These are phyloP conservation scores for Abramis brama DNA, from an alignment of 2,113 vertebrate species.

Conservation along the genomic window DNA sequence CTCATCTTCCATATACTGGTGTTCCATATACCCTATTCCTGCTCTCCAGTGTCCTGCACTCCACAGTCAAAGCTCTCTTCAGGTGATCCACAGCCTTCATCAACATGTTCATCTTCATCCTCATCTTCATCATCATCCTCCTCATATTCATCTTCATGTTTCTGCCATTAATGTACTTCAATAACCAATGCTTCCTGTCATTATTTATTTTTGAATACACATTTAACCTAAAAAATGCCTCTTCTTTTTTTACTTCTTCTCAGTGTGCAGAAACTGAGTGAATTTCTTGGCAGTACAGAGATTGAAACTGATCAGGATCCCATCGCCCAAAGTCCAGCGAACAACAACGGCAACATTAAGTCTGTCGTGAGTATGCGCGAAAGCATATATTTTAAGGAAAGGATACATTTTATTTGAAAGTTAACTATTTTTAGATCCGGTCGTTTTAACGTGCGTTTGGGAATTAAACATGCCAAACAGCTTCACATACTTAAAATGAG, in stretches of 20 bases:
- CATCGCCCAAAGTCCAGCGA: constrained; percentile 72
- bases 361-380: constrained; percentile 83
- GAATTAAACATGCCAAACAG: too few relatives aligned
- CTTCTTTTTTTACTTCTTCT: background rate
- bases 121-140: too few relatives aligned
- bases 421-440: background rate
- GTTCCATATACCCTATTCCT: too few relatives aligned
- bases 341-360: constrained; percentile 76
- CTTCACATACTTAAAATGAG: too few relatives aligned
- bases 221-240: background rate
- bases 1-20: too few relatives aligned
- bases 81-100: too few relatives aligned
- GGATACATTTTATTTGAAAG: background rate
- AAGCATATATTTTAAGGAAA: background rate
- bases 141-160: background rate
- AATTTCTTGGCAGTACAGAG: constrained; percentile 95
- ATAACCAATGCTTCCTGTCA: background rate
- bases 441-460: too few relatives aligned
- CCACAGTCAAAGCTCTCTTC: too few relatives aligned
- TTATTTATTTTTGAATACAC: background rate
- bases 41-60: too few relatives aligned
- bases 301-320: constrained; percentile 86
- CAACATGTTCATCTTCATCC: too few relatives aligned
- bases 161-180: background rate
- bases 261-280: constrained; percentile 95